These are phyloP conservation scores for Tetraneura akinire DNA, from an alignment of 1,140 invertebrate species.

Conservation along the genomic window DNA sequence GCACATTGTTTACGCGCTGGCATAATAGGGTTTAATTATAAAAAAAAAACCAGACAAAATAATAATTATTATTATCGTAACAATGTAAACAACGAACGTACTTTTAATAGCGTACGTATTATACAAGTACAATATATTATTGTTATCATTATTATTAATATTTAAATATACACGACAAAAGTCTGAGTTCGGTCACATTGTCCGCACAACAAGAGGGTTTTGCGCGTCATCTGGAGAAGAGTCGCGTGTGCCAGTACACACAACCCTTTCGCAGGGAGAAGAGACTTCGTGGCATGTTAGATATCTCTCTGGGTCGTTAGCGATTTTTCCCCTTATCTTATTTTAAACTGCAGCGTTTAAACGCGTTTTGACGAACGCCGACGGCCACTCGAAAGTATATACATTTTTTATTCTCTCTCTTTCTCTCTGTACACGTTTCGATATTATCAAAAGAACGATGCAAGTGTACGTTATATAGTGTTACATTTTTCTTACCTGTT, in stretches of 20 bases:
- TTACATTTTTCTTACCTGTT: no score
- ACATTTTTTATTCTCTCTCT: neutral
- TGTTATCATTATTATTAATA: no score
- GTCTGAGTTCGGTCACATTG: neutral
- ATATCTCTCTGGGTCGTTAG: neutral
- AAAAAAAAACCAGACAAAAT: neutral
- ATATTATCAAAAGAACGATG: neutral
- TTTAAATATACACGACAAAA: no score
- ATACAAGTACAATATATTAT: neutral
- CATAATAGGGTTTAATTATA: constrained; percentile 36
- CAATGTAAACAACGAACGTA: constrained; percentile 32
- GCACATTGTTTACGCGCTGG: neutral
- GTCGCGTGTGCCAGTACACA: neutral
- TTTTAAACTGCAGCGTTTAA: constrained; percentile 10
- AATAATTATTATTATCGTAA: neutral
- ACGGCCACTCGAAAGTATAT: neutral
- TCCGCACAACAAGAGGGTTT: neutral
- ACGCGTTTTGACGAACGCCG: constrained; percentile 26
- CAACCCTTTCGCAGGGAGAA: neutral
- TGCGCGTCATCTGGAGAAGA: constrained; percentile 27
- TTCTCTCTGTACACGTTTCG: no score
- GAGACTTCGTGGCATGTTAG: no score
- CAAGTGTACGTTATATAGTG: neutral
- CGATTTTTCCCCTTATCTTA: neutral
- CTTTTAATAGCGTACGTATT: neutral